phyloP scores from a whole-genome alignment of 2,113 vertebrate species.

The Pristiophorus japonicus region DNA sequence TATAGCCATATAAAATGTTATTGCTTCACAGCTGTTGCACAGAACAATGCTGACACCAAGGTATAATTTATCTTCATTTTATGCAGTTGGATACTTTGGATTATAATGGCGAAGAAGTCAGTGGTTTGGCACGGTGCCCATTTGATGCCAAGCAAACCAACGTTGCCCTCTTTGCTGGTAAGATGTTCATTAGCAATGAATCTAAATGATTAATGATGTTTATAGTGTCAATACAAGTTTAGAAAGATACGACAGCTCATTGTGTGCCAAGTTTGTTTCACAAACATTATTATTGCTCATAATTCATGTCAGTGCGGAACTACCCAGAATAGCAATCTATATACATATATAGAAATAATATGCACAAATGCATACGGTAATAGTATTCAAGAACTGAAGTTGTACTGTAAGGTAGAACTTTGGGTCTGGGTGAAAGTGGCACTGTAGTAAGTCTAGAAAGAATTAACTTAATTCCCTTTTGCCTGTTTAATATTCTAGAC shows the following conservation, averaged over 20 bases:
- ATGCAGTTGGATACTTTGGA: slow-evolving; percentile 91
- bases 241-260: slow-evolving; percentile 41
- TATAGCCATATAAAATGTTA: slow-evolving; percentile 23
- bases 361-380: neutral
- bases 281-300: slow-evolving; percentile 41
- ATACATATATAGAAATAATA: neutral
- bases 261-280: slow-evolving; percentile 37
- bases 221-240: slow-evolving; percentile 47
- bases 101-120: slow-evolving; percentile 97
- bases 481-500: slow-evolving; percentile 58
- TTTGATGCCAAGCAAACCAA: slow-evolving; percentile 99
- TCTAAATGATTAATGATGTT: slow-evolving; percentile 56
- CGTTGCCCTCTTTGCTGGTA: slow-evolving; percentile 96
- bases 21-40: slow-evolving; percentile 31
- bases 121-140: slow-evolving; percentile 92
- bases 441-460: neutral
- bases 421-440: neutral
- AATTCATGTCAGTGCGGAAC: slow-evolving; percentile 40
- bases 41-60: slow-evolving; percentile 7
- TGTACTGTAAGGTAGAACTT: slow-evolving; percentile 27
- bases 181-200: slow-evolving; percentile 57
- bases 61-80: slow-evolving; percentile 50
- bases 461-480: neutral
- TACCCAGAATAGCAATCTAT: neutral
- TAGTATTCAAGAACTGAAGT: neutral